Evolutionary conservation across 1,140 invertebrate genomes (phyloP).

Genomic region (Pogonomyrmex barbatus): DNA sequence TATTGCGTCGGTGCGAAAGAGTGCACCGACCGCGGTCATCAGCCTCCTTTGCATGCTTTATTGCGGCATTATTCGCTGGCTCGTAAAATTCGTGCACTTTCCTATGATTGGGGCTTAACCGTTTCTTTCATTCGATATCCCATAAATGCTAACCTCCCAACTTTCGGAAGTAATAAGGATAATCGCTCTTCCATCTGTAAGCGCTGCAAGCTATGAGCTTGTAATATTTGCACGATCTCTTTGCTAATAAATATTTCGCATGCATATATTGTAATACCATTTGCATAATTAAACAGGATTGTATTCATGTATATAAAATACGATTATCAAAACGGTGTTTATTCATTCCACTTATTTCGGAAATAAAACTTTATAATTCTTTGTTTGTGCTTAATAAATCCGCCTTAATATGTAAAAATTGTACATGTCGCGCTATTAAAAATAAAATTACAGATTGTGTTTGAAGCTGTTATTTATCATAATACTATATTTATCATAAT

Average conservation of each 20-base stretch:
- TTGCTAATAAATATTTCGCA: conserved; percentile 22
- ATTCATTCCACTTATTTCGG: conserved; percentile 1
- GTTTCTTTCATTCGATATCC: neutral
- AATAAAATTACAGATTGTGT: neutral
- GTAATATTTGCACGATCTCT: neutral
- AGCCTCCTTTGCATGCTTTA: conserved; percentile 43
- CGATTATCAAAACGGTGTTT: neutral
- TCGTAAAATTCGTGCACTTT: conserved; percentile 47
- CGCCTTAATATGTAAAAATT: neutral
- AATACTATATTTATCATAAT: neutral
- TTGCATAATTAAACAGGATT: neutral
- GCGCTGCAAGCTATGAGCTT: neutral
- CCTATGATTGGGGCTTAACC: conserved; percentile 24
- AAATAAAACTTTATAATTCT: conserved; percentile 1
- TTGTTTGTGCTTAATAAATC: neutral
- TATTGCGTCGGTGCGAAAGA: conserved; percentile 47
- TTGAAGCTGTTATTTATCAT: neutral
- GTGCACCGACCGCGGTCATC: conserved; percentile 51
- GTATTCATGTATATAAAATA: conserved; percentile 12
- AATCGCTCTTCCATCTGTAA: neutral
- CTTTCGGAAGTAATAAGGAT: conserved; percentile 4
- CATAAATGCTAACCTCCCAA: neutral
- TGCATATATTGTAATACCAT: conserved; percentile 14
- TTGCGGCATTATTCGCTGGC: conserved; percentile 24
- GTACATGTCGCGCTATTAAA: neutral